A percentile compares a stretch with the other conserved stretches of the same genome.
phyloP scores from a whole-genome alignment of 2,888 invertebrate species.

The Stenolophus ochropezus region DNA sequence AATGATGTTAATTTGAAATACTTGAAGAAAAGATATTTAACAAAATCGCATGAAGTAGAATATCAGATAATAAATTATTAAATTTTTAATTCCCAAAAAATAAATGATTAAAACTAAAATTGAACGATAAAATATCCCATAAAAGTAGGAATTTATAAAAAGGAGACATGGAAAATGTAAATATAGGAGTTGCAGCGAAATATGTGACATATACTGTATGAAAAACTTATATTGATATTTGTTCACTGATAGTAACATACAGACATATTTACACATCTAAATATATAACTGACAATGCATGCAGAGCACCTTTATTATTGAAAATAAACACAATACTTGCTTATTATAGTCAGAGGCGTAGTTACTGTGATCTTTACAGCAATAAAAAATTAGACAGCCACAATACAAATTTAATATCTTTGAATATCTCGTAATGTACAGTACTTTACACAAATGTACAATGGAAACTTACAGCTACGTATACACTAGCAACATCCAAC shows the following conservation, averaged over 20 bases:
- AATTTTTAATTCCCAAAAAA: too few species aligned
- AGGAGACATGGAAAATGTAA: background rate
- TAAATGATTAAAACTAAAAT: too few species aligned
- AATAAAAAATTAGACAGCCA: conserved; percentile 45
- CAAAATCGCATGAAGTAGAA: too few species aligned
- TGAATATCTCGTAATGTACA: conserved; percentile 47
- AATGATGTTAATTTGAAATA: too few species aligned
- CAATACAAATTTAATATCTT: conserved; percentile 51
- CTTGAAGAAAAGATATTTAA: too few species aligned
- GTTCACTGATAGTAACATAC: conserved; percentile 47
- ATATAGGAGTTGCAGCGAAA: background rate
- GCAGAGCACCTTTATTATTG: conserved; percentile 56
- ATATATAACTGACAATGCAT: conserved; percentile 55
- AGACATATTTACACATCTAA: conserved; percentile 55
- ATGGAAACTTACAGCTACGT: conserved; percentile 21
- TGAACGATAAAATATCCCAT: background rate
- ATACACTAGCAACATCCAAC: conserved; percentile 23
- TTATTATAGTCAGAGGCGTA: conserved; percentile 44
- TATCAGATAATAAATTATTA: too few species aligned
- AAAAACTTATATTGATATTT: conserved; percentile 57
- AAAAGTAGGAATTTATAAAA: background rate
- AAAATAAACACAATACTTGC: conserved; percentile 42
- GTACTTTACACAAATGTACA: conserved; percentile 57
- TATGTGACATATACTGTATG: conserved; percentile 43
- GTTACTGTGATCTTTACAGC: conserved; percentile 46